These are phyloP conservation scores for Brachyhypopomus gauderio DNA, from an alignment of 2,113 vertebrate species.

Conservation along the genomic window DNA sequence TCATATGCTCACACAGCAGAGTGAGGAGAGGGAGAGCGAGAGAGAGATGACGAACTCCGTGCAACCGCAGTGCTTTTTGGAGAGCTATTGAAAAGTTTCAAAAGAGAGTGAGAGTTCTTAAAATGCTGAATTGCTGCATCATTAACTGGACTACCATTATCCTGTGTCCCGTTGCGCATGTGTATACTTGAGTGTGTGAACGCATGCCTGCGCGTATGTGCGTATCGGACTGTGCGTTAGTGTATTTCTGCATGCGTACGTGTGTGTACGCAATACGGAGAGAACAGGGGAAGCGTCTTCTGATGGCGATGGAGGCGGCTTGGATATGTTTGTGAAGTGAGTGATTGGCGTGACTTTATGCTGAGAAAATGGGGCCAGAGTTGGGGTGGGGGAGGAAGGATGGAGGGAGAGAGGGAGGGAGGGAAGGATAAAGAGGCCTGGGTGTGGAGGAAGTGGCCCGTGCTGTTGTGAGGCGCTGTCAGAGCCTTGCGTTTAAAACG, in stretches of 20 bases:
- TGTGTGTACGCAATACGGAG: too few relatives aligned
- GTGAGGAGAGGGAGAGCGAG: neutral
- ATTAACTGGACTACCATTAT: constrained; percentile 15
- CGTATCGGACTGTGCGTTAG: neutral
- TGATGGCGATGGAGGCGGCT: constrained; percentile 32
- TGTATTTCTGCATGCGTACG: too few relatives aligned
- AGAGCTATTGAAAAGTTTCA: constrained; percentile 10
- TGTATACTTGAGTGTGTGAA: neutral
- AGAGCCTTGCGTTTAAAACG: constrained; percentile 24
- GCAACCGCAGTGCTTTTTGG: neutral
- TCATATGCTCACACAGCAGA: neutral
- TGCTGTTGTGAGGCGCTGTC: constrained; percentile 8
- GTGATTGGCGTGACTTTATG: constrained; percentile 23
- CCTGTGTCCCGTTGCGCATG: neutral
- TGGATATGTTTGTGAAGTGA: constrained; percentile 8
- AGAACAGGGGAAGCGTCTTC: constrained; percentile 6
- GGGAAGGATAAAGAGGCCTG: neutral
- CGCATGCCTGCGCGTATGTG: neutral
- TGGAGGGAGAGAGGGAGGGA: neutral
- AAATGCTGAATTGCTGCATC: constrained; percentile 12
- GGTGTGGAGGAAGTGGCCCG: constrained; percentile 5
- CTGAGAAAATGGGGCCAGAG: constrained; percentile 23
- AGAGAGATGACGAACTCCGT: neutral
- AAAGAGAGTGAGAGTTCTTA: neutral
- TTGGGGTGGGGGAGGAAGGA: neutral